Conservation (phyloP, 1,140 invertebrate species). For the Linepithema humile region DNA sequence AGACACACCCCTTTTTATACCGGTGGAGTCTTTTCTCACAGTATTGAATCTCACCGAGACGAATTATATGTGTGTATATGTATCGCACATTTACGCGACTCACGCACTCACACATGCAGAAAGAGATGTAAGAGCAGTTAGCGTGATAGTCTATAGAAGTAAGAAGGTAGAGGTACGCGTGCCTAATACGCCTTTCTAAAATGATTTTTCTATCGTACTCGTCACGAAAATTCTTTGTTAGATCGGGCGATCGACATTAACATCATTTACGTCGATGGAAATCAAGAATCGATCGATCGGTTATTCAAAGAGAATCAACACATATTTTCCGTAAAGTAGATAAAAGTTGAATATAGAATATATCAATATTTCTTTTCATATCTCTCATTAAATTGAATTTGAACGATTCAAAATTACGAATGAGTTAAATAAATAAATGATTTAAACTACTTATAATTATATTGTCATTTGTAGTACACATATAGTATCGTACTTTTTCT, state of each 20-base stretch:
- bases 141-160: background rate
- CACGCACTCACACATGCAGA: slow-evolving; percentile 29
- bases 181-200: slow-evolving; percentile 76
- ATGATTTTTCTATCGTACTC: slow-evolving; percentile 50
- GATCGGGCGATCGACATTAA: slow-evolving; percentile 17
- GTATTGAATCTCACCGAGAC: slow-evolving; percentile 68
- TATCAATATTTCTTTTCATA: background rate
- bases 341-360: too few relatives aligned
- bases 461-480: too few relatives aligned
- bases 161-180: slow-evolving; percentile 46
- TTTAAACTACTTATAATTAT: too few relatives aligned
- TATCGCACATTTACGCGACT: slow-evolving; percentile 38
- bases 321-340: background rate
- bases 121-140: slow-evolving; percentile 31
- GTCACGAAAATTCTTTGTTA: slow-evolving; percentile 74
- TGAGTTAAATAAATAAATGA: background rate
- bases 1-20: slow-evolving; percentile 80
- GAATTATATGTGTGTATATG: slow-evolving; percentile 64
- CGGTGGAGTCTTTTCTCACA: slow-evolving; percentile 66
- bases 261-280: background rate
- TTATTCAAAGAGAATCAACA: background rate
- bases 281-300: slow-evolving; percentile 51
- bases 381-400: background rate
- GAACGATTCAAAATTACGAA: background rate
- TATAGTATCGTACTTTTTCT: background rate